phyloP scores from a whole-genome alignment of 37 sponge, comb jelly and placozoan genomes.

The Geodia barretti region DNA sequence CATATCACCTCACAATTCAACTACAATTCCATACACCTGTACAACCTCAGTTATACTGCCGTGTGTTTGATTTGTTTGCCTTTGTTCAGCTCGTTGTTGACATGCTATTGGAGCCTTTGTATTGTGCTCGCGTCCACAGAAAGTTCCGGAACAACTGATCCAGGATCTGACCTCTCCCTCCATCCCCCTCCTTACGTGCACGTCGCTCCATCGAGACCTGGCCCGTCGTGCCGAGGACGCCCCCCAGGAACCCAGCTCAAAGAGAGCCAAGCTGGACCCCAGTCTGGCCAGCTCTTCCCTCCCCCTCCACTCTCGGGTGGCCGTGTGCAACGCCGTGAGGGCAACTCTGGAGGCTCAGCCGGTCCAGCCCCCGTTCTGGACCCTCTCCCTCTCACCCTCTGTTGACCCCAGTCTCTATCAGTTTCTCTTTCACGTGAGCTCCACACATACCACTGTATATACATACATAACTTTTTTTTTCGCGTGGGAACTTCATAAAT shows the following conservation, averaged over 20 bases:
- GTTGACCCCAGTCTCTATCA: neutral
- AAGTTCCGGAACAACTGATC: no score
- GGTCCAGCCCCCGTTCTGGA: constrained; percentile 21
- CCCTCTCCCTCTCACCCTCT: neutral
- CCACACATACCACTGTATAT: no score
- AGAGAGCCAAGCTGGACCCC: neutral
- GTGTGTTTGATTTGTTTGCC: neutral
- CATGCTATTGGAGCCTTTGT: no score
- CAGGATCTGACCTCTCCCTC: neutral
- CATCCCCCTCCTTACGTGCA: neutral
- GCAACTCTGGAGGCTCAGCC: constrained; percentile 20
- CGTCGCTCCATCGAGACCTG: neutral
- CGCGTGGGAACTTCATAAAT: no score
- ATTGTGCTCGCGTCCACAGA: no score
- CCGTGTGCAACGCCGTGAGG: constrained; percentile 27
- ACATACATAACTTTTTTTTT: no score
- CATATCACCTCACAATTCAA: no score
- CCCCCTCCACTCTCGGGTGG: neutral
- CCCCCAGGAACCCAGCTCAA: neutral
- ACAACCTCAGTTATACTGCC: no score
- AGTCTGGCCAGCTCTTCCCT: neutral
- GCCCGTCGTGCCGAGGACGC: neutral
- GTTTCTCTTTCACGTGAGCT: neutral
- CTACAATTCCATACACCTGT: no score
- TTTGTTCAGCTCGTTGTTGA: neutral